Evolutionary conservation across 2,888 invertebrate genomes (phyloP).

Genomic region (Galerucella calmariensis): DNA sequence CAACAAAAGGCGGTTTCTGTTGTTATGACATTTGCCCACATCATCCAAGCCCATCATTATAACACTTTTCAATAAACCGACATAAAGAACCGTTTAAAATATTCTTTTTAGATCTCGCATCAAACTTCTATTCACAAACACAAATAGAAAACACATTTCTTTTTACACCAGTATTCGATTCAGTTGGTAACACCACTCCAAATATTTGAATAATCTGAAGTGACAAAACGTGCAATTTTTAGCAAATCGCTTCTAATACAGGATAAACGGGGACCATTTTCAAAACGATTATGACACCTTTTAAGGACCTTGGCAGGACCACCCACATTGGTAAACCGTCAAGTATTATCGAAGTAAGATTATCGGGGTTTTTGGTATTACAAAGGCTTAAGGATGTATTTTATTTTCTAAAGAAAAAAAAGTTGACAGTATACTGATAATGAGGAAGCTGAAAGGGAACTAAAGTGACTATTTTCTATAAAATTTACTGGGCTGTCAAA

Average conservation of each 20-base stretch:
- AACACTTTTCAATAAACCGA: constrained; percentile 18
- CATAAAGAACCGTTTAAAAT: constrained; percentile 18
- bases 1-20: constrained; percentile 16
- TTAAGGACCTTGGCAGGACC: constrained; percentile 21
- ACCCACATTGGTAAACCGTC: constrained; percentile 23
- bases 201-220: constrained; percentile 45
- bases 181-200: constrained; percentile 24
- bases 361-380: constrained; percentile 21
- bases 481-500: constrained; percentile 21
- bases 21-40: constrained; percentile 12
- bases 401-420: constrained; percentile 9
- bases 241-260: constrained; percentile 32
- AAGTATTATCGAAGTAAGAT: constrained; percentile 22
- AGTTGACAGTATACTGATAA: constrained; percentile 18
- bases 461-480: constrained; percentile 10
- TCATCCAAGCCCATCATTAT: constrained; percentile 17
- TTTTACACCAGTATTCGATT: constrained; percentile 10
- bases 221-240: constrained; percentile 46
- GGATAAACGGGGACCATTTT: constrained; percentile 26
- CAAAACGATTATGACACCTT: constrained; percentile 29
- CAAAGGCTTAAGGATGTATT: constrained; percentile 1
- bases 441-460: constrained; percentile 21
- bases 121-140: constrained; percentile 6
- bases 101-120: constrained; percentile 13
- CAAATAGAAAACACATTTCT: constrained; percentile 20